Percentiles rank a stretch among this genome's conserved stretches.
Conservation (phyloP, 2,888 invertebrate species). For the Epirrita christyi region DNA sequence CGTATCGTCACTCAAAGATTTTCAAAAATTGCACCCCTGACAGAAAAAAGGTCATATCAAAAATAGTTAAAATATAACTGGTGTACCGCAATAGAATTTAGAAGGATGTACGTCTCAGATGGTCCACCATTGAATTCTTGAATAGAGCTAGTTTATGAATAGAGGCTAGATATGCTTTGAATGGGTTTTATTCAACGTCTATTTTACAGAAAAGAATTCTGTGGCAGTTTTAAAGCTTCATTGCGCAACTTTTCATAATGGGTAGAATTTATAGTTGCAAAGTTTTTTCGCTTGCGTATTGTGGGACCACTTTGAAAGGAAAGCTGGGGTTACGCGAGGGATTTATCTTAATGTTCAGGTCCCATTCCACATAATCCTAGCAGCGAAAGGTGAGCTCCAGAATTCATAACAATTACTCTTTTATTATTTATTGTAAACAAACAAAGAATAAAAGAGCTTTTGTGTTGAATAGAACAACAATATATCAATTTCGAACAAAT, state of each 20-base stretch:
- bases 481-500: too few relatives aligned
- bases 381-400: neutral
- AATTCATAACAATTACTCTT: neutral
- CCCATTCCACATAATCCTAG: neutral
- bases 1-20: too few relatives aligned
- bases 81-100: too few relatives aligned
- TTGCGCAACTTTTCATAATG: slow-evolving; percentile 4
- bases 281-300: neutral
- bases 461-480: too few relatives aligned
- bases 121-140: slow-evolving; percentile 6
- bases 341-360: neutral
- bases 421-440: neutral
- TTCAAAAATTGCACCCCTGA: too few relatives aligned
- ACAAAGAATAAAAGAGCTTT: too few relatives aligned
- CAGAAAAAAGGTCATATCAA: too few relatives aligned
- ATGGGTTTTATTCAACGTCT: slow-evolving; percentile 7
- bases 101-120: neutral
- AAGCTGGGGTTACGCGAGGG: neutral
- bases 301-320: neutral
- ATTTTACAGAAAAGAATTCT: slow-evolving; percentile 4
- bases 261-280: slow-evolving; percentile 2
- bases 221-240: neutral
- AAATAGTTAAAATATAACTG: too few relatives aligned
- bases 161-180: too few relatives aligned
- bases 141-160: slow-evolving; percentile 6